Evolutionary conservation across 2,888 invertebrate genomes (phyloP).

Genomic region (Aelia acuminata): DNA sequence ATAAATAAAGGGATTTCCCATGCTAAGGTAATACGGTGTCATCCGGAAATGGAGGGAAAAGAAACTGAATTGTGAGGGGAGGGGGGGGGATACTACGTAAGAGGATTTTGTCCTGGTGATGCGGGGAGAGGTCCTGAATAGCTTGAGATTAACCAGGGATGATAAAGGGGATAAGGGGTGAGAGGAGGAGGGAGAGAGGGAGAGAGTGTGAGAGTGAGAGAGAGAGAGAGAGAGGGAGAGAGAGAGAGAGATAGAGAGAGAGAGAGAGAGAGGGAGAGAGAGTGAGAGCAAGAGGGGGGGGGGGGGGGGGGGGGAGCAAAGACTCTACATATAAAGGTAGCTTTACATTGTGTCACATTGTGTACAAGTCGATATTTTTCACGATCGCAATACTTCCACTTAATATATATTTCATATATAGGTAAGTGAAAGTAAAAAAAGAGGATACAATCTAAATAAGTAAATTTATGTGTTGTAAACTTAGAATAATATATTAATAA

Average conservation of each 20-base stretch:
- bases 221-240: background rate
- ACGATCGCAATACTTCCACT: too few relatives aligned
- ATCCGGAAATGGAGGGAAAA: background rate
- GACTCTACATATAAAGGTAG: too few relatives aligned
- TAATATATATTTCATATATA: too few relatives aligned
- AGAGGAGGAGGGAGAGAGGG: background rate
- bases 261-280: background rate
- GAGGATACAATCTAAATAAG: too few relatives aligned
- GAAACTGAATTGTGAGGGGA: background rate
- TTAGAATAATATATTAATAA: too few relatives aligned
- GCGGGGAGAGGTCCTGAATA: conserved; percentile 6
- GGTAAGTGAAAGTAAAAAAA: too few relatives aligned
- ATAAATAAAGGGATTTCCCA: too few relatives aligned
- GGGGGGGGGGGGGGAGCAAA: too few relatives aligned
- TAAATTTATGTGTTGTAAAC: too few relatives aligned
- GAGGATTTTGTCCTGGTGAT: background rate
- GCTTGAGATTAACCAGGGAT: background rate
- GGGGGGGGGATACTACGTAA: background rate
- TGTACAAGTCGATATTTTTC: too few relatives aligned
- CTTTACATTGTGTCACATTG: too few relatives aligned
- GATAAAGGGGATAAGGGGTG: background rate
- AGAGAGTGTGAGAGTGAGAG: background rate
- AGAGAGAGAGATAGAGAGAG: background rate
- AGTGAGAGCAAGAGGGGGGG: too few relatives aligned
- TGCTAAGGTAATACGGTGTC: background rate